Percentiles rank a stretch among this genome's conserved stretches.
Conservation (phyloP, 1,140 invertebrate genomes). For the Manduca sexta region DNA sequence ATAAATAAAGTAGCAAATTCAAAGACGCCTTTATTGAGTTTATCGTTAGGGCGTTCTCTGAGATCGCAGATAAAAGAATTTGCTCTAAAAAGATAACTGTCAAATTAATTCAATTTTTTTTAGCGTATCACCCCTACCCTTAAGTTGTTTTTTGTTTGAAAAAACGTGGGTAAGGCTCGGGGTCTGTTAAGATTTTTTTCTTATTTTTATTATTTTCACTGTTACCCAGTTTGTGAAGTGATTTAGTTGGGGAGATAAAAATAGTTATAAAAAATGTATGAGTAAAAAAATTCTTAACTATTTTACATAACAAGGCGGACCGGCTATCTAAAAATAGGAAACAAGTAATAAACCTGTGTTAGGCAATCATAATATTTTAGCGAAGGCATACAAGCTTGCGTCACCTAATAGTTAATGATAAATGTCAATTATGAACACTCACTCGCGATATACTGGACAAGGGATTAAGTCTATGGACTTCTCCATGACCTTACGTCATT, state of each 20-base stretch:
- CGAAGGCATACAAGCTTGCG: too few relatives aligned
- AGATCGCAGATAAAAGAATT: conserved; percentile 28
- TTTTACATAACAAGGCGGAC: too few relatives aligned
- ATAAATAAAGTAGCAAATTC: conserved; percentile 3
- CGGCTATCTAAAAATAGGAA: too few relatives aligned
- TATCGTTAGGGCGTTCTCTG: conserved; percentile 53
- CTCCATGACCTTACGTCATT: too few relatives aligned
- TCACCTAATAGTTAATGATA: too few relatives aligned
- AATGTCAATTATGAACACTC: too few relatives aligned
- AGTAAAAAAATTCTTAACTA: too few relatives aligned
- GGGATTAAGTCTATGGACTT: too few relatives aligned
- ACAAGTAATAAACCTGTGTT: too few relatives aligned
- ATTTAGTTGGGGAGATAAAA: neutral
- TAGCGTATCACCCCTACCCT: conserved; percentile 37
- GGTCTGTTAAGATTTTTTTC: neutral
- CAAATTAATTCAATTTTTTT: conserved; percentile 39
- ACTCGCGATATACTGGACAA: too few relatives aligned
- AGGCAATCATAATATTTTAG: too few relatives aligned
- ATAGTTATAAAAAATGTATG: too few relatives aligned
- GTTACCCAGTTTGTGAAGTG: neutral
- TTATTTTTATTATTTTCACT: neutral
- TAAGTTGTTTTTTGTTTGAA: conserved; percentile 27
- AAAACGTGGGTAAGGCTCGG: conserved; percentile 47
- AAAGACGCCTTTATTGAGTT: conserved; percentile 16
- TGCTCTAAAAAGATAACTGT: conserved; percentile 49